Percentiles rank a stretch among this genome's conserved stretches.
Evolutionary conservation across 23 tunicate species (phyloP).

Genomic region (Botrylloides violaceus): DNA sequence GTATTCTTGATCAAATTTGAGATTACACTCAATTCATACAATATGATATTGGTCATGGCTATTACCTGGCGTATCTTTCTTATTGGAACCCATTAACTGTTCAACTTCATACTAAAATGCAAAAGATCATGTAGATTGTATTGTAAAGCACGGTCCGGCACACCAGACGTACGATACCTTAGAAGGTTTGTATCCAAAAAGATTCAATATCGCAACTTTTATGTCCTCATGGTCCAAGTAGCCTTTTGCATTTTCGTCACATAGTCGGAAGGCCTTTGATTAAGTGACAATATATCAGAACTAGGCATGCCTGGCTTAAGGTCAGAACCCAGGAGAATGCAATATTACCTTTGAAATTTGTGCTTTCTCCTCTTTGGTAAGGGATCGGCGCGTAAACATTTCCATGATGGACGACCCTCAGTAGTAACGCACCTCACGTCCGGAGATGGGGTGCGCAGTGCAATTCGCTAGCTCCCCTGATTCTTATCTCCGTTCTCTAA

Average conservation of each 20-base stretch:
- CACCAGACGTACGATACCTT: neutral
- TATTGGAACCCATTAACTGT: conserved; percentile 38
- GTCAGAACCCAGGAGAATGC: too few relatives aligned
- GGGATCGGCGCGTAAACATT: too few relatives aligned
- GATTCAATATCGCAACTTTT: conserved; percentile 62
- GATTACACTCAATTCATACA: neutral
- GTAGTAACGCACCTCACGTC: too few relatives aligned
- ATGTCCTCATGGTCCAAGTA: conserved; percentile 50
- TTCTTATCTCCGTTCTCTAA: too few relatives aligned
- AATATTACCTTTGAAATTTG: too few relatives aligned
- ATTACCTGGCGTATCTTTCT: neutral
- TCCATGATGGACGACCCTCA: too few relatives aligned
- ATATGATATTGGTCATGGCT: neutral
- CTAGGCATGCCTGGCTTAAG: too few relatives aligned
- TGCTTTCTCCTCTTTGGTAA: too few relatives aligned
- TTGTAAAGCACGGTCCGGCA: neutral
- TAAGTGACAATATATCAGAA: too few relatives aligned
- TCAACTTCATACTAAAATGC: conserved; percentile 40
- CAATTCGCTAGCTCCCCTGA: too few relatives aligned
- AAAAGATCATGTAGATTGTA: neutral
- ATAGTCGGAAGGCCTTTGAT: too few relatives aligned
- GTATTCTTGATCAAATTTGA: neutral
- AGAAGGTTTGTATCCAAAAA: conserved; percentile 89
- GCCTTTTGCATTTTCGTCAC: conserved; percentile 46
- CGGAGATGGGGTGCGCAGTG: too few relatives aligned